Evolutionary conservation across 2,888 invertebrate genomes (phyloP), one percentile per base, ranked within the genome.

Genomic region (Microplitis manilae): DNA sequence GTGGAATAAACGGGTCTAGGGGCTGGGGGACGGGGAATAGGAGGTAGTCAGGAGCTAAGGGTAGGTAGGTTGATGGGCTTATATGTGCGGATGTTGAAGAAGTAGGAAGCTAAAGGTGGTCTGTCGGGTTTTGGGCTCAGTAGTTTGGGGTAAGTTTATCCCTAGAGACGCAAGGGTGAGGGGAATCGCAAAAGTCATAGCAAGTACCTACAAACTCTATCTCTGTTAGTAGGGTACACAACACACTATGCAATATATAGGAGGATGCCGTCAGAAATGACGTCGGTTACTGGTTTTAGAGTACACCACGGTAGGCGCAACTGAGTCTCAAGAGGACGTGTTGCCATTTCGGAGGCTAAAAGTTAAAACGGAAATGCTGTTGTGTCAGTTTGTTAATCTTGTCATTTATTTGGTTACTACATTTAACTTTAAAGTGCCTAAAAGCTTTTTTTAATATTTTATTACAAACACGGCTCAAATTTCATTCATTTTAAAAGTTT

Each of bases 321-420:
- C 61, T 72, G 50, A 86, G 83, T 88, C 88, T 87, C 89, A 79
- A 79, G 88, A 87, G 88, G 87, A 86, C 83, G 80, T 81, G 70
- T 30, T 59, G 20, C 64, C 17, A 62, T 65, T 50, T 7, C 20
- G 59, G 64, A 38, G 75, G 75, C 83, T 79, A 82, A 79, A 80
- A 84, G 80, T 84, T 89, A 88, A 90, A 90, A 89, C 87, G 88
- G 88, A 90, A 89, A 89, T 87, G 89, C 83, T 90, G 90, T 90
- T 86, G 87, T 84, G 87, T 85, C 89, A 89, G 88, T 89, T 89
- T 88, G 83, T 77, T 75, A 50, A 50, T 64, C 41, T 20, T 60
- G n/a, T 70, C 68, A 62, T 64, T 41, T 40, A 30, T 50, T 13
- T 20, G n/a, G 13, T 38, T 13, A 65, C 73, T 74, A 38, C 39